Percentiles rank a stretch among this genome's conserved stretches.
These are phyloP conservation scores for Enteromius anoplus DNA, from an alignment of 2,797 vertebrate species.

Conservation along the genomic window DNA sequence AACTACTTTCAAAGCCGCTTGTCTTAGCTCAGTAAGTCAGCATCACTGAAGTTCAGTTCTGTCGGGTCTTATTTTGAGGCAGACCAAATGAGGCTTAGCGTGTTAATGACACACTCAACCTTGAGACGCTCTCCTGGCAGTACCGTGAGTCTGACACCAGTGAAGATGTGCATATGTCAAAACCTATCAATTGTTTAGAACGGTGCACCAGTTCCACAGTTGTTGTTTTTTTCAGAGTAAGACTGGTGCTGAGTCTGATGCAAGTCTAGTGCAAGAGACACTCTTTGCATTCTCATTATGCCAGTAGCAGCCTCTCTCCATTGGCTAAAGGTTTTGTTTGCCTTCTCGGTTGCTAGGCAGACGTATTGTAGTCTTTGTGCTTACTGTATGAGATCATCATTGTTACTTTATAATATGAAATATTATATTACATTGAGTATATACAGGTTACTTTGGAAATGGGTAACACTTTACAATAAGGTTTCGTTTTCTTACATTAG, in stretches of 20 bases:
- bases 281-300: constrained; percentile 41
- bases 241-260: constrained; percentile 52
- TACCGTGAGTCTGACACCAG: not conserved
- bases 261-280: constrained; percentile 56
- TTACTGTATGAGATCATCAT: not conserved
- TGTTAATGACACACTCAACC: not conserved
- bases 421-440: too few species aligned
- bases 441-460: too few species aligned
- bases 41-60: not conserved
- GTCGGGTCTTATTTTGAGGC: not conserved
- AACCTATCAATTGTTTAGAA: constrained; percentile 23
- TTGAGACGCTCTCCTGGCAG: not conserved
- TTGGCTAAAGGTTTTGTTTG: constrained; percentile 41
- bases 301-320: constrained; percentile 27
- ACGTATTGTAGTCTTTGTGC: constrained; percentile 29
- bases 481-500: too few species aligned
- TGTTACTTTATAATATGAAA: not conserved
- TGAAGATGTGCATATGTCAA: constrained; percentile 16
- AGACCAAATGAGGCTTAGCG: not conserved
- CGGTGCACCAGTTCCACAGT: not conserved
- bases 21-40: not conserved
- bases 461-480: too few species aligned
- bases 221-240: not conserved
- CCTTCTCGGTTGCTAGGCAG: constrained; percentile 51
- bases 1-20: not conserved